Base-by-base conservation (phyloP, 2,797 vertebrate species). In the Enteromius mattozi region DNA sequence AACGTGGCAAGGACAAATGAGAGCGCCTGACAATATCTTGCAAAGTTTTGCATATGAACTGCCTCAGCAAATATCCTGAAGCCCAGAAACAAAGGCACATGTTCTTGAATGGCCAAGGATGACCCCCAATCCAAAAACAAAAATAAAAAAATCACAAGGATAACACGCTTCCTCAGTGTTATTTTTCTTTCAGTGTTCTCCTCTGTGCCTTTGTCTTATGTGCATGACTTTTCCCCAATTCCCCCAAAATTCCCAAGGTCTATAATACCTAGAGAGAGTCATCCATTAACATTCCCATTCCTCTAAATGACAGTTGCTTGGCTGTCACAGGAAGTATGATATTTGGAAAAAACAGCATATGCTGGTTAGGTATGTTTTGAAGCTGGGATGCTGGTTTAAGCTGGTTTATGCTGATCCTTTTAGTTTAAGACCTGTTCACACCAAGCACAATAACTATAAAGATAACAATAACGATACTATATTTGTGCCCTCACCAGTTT, bases 1-100 rank as follows among this genome's bases (percentile, higher is more conserved):
- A 95, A 95, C 92, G 92, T 94, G 94, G 94, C 94, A 94, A 94
- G 93, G 93, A 95, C 93, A 95, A 95, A 95, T 94, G 94, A 93
- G 92, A 94, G 93, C 91, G 92, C 92, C 90, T 56, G 87, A 86
- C 27, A 75, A 86, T 86, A 85, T 85, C 86, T 65, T 51, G 27
- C 56, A 89, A 93, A 92, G 92, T 93, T 94, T 88, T 92, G 89
- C 92, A 91, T 93, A 91, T 88, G 89, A 91, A 85, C 81, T 66
- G 84, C 86, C 80, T 91, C 85, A 5, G 87, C 89, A 90, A 92
- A 93, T 93, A 93, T 92, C 90, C 93, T 49, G 40, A 54, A 90
- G 93, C 93, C 87, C 91, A 92, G 89, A 93, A 91, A 92, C 87
- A 86, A 87, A 92, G 85, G 88, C 88, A 87, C 61, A 54, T 83